Base-by-base conservation (phyloP, 2,888 invertebrate genomes). In the Lacanobia oleracea region DNA sequence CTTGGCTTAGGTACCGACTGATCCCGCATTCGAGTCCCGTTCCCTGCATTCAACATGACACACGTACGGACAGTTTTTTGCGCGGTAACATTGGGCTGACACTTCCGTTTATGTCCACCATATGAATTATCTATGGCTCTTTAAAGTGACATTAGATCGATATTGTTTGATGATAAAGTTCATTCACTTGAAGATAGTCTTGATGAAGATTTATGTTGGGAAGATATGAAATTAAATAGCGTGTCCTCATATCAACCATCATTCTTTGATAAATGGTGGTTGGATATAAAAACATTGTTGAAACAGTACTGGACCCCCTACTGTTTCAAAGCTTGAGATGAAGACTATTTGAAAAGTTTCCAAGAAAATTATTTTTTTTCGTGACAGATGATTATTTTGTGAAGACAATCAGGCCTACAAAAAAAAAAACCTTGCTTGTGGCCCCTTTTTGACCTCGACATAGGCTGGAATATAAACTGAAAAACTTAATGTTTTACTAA, bases 21-120 rank as follows among this genome's bases (percentile, higher is more conserved):
- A 74, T 82, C 67, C 63, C n/a, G 69, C 56, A 85, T 85, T 83
- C 82, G 69, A 76, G 77, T 82, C 82, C 77, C 82, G 79, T 86
- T 72, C 68, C 37, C 2, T 51, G 67, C 71, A 67, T 75, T 75
- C 65, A 60, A 43, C 73, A 76, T 67, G 73, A 75, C 62, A 79
- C 76, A 81, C 79, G 84, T 79, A 81, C 40, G 21, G 14, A 75
- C 68, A 65, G 70, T 79, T 83, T 85, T 84, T 82, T 84, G 77
- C 75, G 45, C 59, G 45, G 61, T 65, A 60, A 68, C 80, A 77
- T 74, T 70, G 54, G 59, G 59, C 43, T 59, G 57, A 65, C 77
- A 84, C 81, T 79, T 85, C 86, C 85, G 82, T 67, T 78, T 56
- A 50, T 56, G 67, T 72, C 72, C 81, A 76, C 68, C 75, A 40